A percentile compares a stretch with the other conserved stretches of the same genome.
phyloP scores from a whole-genome alignment of 2,888 invertebrate genomes.

The Melangyna quadrimaculata region DNA sequence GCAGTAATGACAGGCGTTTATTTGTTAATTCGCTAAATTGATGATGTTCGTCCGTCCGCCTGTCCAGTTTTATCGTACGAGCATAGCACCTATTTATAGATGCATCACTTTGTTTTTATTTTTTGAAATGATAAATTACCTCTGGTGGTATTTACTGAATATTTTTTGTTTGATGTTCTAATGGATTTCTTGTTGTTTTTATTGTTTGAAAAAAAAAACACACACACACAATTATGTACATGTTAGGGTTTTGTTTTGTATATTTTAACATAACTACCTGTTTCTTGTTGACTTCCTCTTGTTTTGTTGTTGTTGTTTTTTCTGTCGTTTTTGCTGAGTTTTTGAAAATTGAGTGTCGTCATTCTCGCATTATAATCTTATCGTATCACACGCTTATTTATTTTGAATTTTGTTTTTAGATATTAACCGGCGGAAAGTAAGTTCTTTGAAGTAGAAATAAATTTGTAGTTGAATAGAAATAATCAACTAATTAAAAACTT shows the following conservation, averaged over 20 bases:
- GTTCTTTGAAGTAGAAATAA: no score
- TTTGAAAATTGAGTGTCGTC: slow-evolving; percentile 36
- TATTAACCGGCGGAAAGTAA: neutral
- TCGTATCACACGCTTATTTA: slow-evolving; percentile 24
- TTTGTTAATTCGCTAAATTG: slow-evolving; percentile 67
- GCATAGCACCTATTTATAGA: neutral
- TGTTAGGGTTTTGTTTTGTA: slow-evolving; percentile 28
- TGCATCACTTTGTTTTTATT: neutral
- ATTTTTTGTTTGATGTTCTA: slow-evolving; percentile 58
- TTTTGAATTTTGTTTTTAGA: neutral
- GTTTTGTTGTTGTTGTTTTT: neutral
- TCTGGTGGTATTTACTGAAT: slow-evolving; percentile 58
- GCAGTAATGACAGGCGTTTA: slow-evolving; percentile 54
- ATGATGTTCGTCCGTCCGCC: slow-evolving; percentile 38
- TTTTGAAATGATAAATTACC: slow-evolving; percentile 55
- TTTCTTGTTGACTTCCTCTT: slow-evolving; percentile 50
- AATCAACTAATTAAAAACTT: no score
- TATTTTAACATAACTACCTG: slow-evolving; percentile 52
- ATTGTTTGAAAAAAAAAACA: neutral
- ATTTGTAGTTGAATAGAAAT: no score
- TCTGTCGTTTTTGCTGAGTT: neutral
- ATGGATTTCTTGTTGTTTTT: slow-evolving; percentile 54
- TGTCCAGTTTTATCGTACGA: neutral
- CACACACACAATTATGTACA: neutral
- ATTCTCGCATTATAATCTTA: slow-evolving; percentile 26